phyloP scores from a whole-genome alignment of 64 coral and sea anemone species.

The Catalaphyllia jardinei region DNA sequence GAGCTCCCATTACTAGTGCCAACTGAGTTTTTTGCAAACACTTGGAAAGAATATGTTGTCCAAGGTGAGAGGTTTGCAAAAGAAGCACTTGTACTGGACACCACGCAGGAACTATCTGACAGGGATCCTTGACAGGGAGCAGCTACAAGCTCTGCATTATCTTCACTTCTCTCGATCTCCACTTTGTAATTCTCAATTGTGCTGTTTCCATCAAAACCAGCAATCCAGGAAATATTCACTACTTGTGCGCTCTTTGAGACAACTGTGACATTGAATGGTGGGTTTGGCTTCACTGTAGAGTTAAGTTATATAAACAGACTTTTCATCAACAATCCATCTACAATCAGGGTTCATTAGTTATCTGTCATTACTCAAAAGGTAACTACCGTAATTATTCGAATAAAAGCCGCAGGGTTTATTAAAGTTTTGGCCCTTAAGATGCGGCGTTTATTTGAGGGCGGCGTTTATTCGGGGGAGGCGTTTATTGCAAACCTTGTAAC shows the following conservation, averaged over 20 bases:
- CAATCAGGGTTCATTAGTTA: no score
- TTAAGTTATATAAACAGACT: background rate
- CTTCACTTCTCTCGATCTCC: background rate
- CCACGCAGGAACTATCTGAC: background rate
- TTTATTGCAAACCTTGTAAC: no score
- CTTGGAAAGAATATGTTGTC: background rate
- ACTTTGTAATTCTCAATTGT: conserved; percentile 9
- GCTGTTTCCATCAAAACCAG: conserved; percentile 29
- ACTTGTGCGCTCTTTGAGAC: background rate
- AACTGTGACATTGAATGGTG: background rate
- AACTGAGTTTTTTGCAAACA: conserved; percentile 11
- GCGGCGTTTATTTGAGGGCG: no score
- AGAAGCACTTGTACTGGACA: conserved; percentile 7
- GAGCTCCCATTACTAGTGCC: background rate
- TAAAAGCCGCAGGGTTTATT: no score
- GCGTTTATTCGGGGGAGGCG: no score
- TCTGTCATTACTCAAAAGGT: no score
- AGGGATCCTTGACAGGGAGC: background rate
- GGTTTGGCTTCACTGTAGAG: background rate
- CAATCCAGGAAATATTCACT: background rate
- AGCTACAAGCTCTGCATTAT: background rate
- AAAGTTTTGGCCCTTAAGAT: no score
- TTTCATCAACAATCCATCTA: background rate
- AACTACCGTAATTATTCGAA: no score
- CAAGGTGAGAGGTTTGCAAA: background rate